Base-by-base conservation (phyloP, 2,797 vertebrate species). In the Acanthis flammea region DNA sequence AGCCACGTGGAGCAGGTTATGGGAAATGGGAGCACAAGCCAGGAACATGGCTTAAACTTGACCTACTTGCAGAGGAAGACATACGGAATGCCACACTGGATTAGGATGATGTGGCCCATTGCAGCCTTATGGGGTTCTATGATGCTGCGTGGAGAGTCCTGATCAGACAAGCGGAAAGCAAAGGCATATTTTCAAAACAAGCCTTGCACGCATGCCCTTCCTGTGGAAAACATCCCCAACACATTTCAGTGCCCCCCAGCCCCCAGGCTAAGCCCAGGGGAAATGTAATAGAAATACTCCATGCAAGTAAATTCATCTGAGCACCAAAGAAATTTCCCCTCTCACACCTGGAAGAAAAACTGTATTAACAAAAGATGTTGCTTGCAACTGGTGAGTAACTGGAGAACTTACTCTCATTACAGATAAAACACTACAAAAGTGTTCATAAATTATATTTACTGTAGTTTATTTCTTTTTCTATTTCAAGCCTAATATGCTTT, bases 11-110 rank as follows among this genome's bases (percentile, higher is more conserved):
- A 95, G 42, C 89, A 95, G 85, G 94, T 95, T 93, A 77, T 92
- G 93, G 94, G 97, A 97, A 97, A 97, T 91, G 47, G 19, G 96
- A 97, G 85, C 19, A 0, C 4, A 11, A 86, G 92, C 77, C 88
- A 97, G 93, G 89, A 96, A 95, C 63, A 91, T 86, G 94, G 97
- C 97, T 98, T 97, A 97, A 98, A 98, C 98, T 98, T 99, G 99
- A 99, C 98, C 98, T 98, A 99, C 97, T 99, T 99, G 98, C 96
- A 93, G 95, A 97, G 96, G 97, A 98, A 98, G 98, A 93, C 97
- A 97, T 95, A 97, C 25, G 95, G 85, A 94, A 98, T 67, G 98
- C 97, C 98, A 98, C 98, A 98, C 97, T 95, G 96, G 92, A 99
- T 99, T 98, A 99, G 97, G 94, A 39, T 97, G 97, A 98, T 92